These are phyloP conservation scores for Halictus quadricinctus DNA, from an alignment of 2,888 invertebrate species.

Conservation along the genomic window DNA sequence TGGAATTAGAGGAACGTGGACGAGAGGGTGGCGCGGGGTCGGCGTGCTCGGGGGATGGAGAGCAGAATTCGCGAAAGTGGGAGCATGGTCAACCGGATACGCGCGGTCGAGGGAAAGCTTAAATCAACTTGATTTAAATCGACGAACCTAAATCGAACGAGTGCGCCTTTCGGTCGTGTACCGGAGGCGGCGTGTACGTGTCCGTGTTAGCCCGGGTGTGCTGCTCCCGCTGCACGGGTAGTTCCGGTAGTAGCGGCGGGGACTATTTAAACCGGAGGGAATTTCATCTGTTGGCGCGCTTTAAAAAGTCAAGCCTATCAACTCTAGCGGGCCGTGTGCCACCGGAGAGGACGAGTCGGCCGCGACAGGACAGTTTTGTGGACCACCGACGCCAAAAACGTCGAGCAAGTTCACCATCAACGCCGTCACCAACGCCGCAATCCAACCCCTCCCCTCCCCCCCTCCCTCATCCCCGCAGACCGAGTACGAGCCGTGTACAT, in stretches of 20 bases:
- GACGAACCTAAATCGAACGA: slow-evolving; percentile 67
- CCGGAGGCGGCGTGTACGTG: background rate
- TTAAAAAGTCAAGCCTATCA: slow-evolving; percentile 65
- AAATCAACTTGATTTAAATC: slow-evolving; percentile 80
- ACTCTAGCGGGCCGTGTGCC: slow-evolving; percentile 29
- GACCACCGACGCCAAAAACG: slow-evolving; percentile 61
- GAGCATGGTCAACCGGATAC: slow-evolving; percentile 60
- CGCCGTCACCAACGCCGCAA: slow-evolving; percentile 44
- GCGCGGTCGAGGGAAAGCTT: slow-evolving; percentile 69
- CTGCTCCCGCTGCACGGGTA: slow-evolving; percentile 27
- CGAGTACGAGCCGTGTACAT: slow-evolving; percentile 17
- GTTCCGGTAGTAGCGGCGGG: slow-evolving; percentile 52
- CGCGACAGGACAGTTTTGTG: slow-evolving; percentile 66
- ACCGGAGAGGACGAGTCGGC: slow-evolving; percentile 42
- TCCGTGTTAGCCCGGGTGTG: background rate
- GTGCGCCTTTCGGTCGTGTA: slow-evolving; percentile 11
- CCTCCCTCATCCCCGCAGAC: background rate
- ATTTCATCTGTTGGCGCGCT: slow-evolving; percentile 62
- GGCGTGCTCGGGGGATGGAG: background rate
- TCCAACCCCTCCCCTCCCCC: slow-evolving; percentile 2
- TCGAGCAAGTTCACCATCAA: slow-evolving; percentile 58
- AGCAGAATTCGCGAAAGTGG: slow-evolving; percentile 56
- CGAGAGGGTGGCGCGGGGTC: background rate
- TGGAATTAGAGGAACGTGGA: slow-evolving; percentile 55
- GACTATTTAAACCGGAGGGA: slow-evolving; percentile 66